Conservation (phyloP, 2,797 vertebrate genomes). For the Poeciliopsis presidionis region DNA sequence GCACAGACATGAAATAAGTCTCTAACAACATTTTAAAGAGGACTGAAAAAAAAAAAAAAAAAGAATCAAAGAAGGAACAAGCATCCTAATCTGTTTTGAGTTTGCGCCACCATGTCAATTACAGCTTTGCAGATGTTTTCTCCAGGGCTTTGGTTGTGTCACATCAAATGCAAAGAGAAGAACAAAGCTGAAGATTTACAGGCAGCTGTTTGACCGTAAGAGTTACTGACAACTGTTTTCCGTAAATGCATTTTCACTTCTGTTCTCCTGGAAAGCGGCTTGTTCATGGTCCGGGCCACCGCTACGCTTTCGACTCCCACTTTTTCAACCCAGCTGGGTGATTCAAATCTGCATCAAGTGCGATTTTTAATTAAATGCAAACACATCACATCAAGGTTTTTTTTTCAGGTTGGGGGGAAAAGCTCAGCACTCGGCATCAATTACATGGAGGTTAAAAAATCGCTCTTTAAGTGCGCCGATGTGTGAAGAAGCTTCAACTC, state of each 20-base stretch:
- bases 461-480: neutral
- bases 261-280: neutral
- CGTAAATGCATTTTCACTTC: slow-evolving; percentile 3
- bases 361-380: slow-evolving; percentile 1
- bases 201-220: neutral
- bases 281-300: neutral
- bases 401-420: neutral
- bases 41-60: too few relatives aligned
- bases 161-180: slow-evolving; percentile 4
- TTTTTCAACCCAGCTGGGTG: neutral
- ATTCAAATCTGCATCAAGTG: neutral
- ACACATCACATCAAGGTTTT: neutral
- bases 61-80: neutral
- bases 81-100: neutral
- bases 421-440: neutral
- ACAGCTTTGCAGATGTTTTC: neutral
- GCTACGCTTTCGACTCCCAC: neutral
- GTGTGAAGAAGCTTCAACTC: neutral
- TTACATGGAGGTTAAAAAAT: neutral
- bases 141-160: neutral
- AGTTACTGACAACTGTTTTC: slow-evolving; percentile 9
- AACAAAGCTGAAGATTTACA: neutral
- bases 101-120: neutral
- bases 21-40: neutral
- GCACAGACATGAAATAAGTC: slow-evolving; percentile 1